Evolutionary conservation across 2,888 invertebrate species (phyloP).

Genomic region (Phyllotreta striolata): DNA sequence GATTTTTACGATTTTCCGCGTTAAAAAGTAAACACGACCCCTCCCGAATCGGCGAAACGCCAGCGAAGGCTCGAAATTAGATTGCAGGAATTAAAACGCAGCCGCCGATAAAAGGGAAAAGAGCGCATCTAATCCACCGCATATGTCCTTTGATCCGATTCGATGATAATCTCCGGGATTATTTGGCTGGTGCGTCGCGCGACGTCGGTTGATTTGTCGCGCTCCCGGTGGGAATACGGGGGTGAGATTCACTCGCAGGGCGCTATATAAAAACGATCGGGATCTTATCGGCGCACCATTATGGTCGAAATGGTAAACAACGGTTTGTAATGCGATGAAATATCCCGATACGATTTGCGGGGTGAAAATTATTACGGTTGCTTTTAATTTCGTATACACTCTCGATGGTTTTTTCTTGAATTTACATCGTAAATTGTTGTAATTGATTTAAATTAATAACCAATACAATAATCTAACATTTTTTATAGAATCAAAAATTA

Average conservation of each 20-base stretch:
- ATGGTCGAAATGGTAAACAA: conserved; percentile 16
- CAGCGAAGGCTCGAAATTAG: no score
- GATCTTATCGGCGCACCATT: conserved; percentile 23
- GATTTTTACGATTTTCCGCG: conserved; percentile 15
- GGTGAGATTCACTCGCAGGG: conserved; percentile 48
- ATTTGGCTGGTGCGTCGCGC: conserved; percentile 41
- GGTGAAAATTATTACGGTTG: no score
- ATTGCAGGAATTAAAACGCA: no score
- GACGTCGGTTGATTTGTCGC: conserved; percentile 50
- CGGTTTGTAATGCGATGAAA: conserved; percentile 24
- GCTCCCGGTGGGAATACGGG: conserved; percentile 46
- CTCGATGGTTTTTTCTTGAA: no score
- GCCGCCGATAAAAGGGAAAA: no score
- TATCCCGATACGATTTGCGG: neutral
- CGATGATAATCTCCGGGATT: conserved; percentile 52
- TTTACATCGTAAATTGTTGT: no score
- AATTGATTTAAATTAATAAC: no score
- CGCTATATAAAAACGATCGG: conserved; percentile 49
- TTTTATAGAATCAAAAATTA: no score
- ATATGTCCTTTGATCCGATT: conserved; percentile 57
- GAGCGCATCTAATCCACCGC: conserved; percentile 49
- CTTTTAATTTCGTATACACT: no score
- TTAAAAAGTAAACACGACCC: neutral
- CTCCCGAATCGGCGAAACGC: no score
- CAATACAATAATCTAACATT: no score